Conservation (phyloP, 2,888 invertebrate genomes). For the Adelognathus sp. region DNA sequence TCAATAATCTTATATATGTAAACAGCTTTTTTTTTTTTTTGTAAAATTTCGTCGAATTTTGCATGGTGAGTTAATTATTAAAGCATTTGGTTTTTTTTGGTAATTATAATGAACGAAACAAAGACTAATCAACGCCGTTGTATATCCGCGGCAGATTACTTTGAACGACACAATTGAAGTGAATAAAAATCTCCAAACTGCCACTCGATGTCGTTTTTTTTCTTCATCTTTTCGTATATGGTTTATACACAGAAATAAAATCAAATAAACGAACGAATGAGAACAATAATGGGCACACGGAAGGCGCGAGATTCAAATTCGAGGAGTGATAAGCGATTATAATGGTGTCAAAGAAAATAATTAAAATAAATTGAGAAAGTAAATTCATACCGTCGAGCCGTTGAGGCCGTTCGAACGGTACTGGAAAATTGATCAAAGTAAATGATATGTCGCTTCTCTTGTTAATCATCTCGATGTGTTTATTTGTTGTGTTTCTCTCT, state of each 20-base stretch:
- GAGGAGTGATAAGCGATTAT: slow-evolving; percentile 9
- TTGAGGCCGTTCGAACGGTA: slow-evolving; percentile 51
- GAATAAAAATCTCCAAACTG: slow-evolving; percentile 14
- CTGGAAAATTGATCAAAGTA: slow-evolving; percentile 77
- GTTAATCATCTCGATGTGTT: slow-evolving; percentile 70
- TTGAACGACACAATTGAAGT: slow-evolving; percentile 30
- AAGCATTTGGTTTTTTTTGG: slow-evolving; percentile 49
- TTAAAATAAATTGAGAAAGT: slow-evolving; percentile 26
- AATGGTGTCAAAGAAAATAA: slow-evolving; percentile 17
- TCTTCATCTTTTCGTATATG: background rate
- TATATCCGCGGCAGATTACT: background rate
- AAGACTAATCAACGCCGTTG: slow-evolving; percentile 13
- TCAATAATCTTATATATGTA: slow-evolving; percentile 30
- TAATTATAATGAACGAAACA: slow-evolving; percentile 24
- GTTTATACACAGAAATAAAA: background rate
- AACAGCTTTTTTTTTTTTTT: slow-evolving; percentile 15
- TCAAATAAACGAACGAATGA: slow-evolving; percentile 3
- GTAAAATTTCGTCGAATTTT: slow-evolving; percentile 7
- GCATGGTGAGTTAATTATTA: slow-evolving; percentile 24
- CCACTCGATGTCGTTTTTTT: slow-evolving; percentile 5
- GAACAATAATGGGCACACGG: slow-evolving; percentile 11
- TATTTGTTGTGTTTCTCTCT: slow-evolving; percentile 29
- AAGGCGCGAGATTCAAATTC: slow-evolving; percentile 37
- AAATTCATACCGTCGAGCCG: slow-evolving; percentile 45
- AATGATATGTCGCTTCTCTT: slow-evolving; percentile 80